Base-by-base conservation (phyloP, 2,888 invertebrate genomes). In the Archaeoteleia sp. region DNA sequence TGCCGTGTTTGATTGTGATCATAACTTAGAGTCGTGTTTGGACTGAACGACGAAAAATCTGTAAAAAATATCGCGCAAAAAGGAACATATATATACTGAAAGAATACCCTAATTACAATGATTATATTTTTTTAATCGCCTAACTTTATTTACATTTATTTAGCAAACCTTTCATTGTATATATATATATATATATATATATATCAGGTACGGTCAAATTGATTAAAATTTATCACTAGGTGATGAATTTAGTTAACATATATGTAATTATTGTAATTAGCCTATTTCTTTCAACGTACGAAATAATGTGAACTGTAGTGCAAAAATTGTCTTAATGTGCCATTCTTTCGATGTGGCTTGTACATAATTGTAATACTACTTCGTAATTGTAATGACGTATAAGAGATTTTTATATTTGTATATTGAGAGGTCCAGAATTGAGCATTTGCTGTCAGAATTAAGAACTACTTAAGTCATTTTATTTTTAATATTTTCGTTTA, bases 321-420 rank as follows among this genome's bases (percentile, higher is more conserved):
- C 80, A 82, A 84, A 82, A 74, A 77, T 82, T 82, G 81, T 82
- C 82, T 81, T 83, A 83, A 82, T 75, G 84, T 85, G 84, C 84
- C 84, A 85, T 84, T 80, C 58, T 69, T 34, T 48, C 70, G 65
- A 71, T 67, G 80, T 84, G 84, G 84, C 84, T 81, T 85, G 84
- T 84, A 84, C 79, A 85, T 84, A 84, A 77, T 73, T 74, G 73
- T 73, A 71, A 51, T 55, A 57, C 48, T 65, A 65, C 25, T 60
- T 43, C 48, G 54, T 65, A 60, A 65, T 69, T 65, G 53, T 29
- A 35, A 53, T 51, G 34, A 40, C 17, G 27, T 45, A 40, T 55
- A 45, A 46, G 20, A 54, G 1, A 55, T 62, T 67, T 74, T 65
- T 71, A 57, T 72, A 66, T 63, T 20, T 55, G 58, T 60, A 48